Base-by-base conservation (phyloP, 2,797 vertebrate species). In the Sebastes oblongus region DNA sequence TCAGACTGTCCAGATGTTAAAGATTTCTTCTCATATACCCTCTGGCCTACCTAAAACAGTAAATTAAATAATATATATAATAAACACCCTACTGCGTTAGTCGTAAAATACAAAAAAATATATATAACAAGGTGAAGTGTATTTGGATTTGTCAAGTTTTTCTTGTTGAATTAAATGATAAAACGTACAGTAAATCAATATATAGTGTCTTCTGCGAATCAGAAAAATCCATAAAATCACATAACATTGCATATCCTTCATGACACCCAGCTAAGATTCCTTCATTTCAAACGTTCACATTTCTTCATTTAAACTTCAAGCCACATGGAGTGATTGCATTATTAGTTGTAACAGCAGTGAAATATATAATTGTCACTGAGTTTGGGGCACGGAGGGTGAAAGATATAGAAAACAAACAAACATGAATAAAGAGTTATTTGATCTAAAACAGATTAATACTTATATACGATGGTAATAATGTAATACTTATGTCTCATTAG, bases 71-170 rank as follows among this genome's bases (percentile, higher is more conserved):
- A 61, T 20, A 70, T 54, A 80, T 80, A 80, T 80, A 82, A 88
- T 87, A 80, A 82, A 78, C 54, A 71, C 66, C 84, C 30, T 85
- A 79, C 60, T 69, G 66, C 75, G 86, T 93, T 93, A 93, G 86
- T 91, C 16, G 54, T 82, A 56, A 39, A 88, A 86, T 87, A 89
- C 3, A 77, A 90, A 88, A 85, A 55, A 80, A 82, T 14, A 78
- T 76, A 78, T 66, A 84, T 36, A 83, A 83, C 69, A 88, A 84
- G 59, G 56, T 84, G 73, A 91, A 80, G 74, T 86, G 82, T 61
- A 36, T 75, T 82, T 67, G 66, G 78, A 85, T 86, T 86, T 81
- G 72, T 93, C 86, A 90, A 82, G 75, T 81, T 66, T 70, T 83
- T 77, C 1, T 86, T 29, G 56, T 59, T 64, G 16, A 65, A 73